Evolutionary conservation across 2,113 vertebrate genomes (phyloP), one percentile per base, ranked within the genome.

Genomic region (Sarotherodon lohbergeri): DNA sequence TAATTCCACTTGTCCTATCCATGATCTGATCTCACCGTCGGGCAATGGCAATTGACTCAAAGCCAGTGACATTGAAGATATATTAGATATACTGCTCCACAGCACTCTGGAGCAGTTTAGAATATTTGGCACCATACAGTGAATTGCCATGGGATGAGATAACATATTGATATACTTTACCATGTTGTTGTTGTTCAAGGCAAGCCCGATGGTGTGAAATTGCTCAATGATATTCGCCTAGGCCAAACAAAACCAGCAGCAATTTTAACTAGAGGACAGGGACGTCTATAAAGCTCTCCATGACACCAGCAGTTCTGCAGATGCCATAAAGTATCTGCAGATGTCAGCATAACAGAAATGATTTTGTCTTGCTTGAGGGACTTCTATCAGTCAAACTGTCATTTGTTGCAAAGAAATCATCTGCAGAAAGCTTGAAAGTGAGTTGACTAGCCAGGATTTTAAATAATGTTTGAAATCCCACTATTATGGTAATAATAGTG

Each of bases 181-280:
- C 66, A 0, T 24, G 82, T 50, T 83, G 29, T 59, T 43, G 36
- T 61, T 50, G 29, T 83, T 82, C 81, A 81, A 82, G 34, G 82
- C 46, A 4, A 88, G 71, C n/a, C 50, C 63, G 13, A 13, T 61
- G 36, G 46, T 76, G 56, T 79, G 68, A 71, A 80, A 82, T 56
- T 59, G 46, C 85, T 91, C 82, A 27, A 8, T 82, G 61, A 86
- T 83, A 88, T 82, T 83, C 10, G 63, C 5, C 10, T 63, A 87
- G 9, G 83, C 86, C 83, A 56, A 91, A 88, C 66, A 86, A 84
- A 88, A 84, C 81, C 68, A 43, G 84, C 14, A 12, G 81, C 83
- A 80, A 46, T 80, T 92, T 82, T 55, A 78, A 84, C 83, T 17
- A 41, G 83, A 86, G 84, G 79, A 81, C 57, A 3, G 36, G 46